A percentile compares a stretch with the other conserved stretches of the same genome.
phyloP scores from a whole-genome alignment of 2,888 invertebrate genomes.

The Tillus elongatus region DNA sequence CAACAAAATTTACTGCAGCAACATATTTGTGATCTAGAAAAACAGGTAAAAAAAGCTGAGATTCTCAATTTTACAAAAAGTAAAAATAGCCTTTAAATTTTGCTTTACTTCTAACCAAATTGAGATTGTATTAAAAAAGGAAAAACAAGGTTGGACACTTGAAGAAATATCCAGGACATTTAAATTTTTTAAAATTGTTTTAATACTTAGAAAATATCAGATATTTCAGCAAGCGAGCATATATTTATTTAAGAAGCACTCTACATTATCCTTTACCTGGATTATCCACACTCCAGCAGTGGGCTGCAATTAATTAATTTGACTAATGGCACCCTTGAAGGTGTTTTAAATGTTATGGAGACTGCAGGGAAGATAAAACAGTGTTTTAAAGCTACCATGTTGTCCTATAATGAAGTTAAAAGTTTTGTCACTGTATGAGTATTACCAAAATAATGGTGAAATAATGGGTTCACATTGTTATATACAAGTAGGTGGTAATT shows the following conservation, averaged over 20 bases:
- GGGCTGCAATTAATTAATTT: conserved; percentile 14
- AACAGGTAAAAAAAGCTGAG: conserved; percentile 1
- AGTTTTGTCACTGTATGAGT: conserved; percentile 16
- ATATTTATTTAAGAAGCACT: no score
- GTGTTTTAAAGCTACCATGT: no score
- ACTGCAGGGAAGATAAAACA: no score
- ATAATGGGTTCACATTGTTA: conserved; percentile 18
- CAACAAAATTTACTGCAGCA: no score
- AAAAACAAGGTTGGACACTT: conserved; percentile 4
- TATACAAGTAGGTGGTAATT: no score
- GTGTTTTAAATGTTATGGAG: conserved; percentile 16
- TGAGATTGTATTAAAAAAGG: conserved; percentile 7
- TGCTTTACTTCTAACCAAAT: conserved; percentile 8
- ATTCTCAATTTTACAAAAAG: not conserved
- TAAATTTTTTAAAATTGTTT: no score
- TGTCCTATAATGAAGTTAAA: conserved; percentile 17
- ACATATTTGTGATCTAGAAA: conserved; percentile 5
- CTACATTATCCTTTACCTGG: conserved; percentile 18
- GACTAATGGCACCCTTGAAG: conserved; percentile 13
- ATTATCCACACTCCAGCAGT: conserved; percentile 11
- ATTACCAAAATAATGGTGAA: no score
- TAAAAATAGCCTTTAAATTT: conserved; percentile 9
- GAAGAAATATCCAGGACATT: conserved; percentile 9
- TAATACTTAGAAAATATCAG: no score
- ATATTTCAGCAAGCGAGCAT: no score